Percentiles rank a stretch among this genome's conserved stretches.
Conservation (phyloP, 2,797 vertebrate species). For the Melanogrammus aeglefinus region DNA sequence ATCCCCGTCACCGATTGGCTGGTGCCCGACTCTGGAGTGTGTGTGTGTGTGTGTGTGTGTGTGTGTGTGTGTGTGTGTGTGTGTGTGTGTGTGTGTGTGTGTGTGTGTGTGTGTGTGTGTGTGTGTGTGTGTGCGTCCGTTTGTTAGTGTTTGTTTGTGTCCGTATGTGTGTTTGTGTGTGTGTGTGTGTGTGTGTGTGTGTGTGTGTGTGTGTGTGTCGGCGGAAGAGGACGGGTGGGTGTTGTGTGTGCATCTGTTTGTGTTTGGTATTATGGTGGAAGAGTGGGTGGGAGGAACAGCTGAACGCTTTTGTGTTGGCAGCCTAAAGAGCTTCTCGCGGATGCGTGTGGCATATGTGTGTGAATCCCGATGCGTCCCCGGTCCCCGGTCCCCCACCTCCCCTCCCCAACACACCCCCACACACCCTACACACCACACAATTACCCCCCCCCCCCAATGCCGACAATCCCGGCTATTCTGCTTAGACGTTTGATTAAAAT, state of each 20-base stretch:
- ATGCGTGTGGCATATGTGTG: conserved; percentile 61
- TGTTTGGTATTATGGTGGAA: conserved; percentile 39
- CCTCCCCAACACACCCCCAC: no score
- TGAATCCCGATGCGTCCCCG: conserved; percentile 55
- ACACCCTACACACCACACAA: no score
- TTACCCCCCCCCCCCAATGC: conserved; percentile 29
- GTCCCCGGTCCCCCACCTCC: no score
- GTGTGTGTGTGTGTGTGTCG: not conserved
- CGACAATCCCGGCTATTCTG: conserved; percentile 58
- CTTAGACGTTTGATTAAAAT: conserved; percentile 56
- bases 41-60: conserved; percentile 5
- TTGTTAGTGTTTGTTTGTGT: no score
- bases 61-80: not conserved
- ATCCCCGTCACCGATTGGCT: conserved; percentile 57
- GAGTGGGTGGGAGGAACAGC: conserved; percentile 64
- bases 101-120: not conserved
- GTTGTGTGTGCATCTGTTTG: conserved; percentile 16
- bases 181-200: conserved; percentile 1
- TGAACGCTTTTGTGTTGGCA: conserved; percentile 61
- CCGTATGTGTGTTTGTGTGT: not conserved
- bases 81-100: not conserved
- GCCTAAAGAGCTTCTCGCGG: conserved; percentile 54
- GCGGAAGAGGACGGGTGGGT: not conserved
- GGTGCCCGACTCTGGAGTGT: conserved; percentile 10
- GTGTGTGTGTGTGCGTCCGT: no score